phyloP scores from a whole-genome alignment of 2,888 invertebrate species.

The Chrysomela aeneicollis region DNA sequence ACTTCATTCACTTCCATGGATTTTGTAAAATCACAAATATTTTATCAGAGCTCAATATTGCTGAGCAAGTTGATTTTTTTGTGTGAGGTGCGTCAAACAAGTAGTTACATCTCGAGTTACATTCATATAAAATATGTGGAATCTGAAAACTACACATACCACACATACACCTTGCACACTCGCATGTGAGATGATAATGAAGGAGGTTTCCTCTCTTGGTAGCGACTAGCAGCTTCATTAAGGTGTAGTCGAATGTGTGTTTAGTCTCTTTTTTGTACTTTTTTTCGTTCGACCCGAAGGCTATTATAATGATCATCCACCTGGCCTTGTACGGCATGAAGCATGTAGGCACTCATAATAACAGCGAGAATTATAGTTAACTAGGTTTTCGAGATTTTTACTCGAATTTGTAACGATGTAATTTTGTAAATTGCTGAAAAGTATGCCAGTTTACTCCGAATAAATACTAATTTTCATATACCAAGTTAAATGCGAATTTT shows the following conservation, averaged over 20 bases:
- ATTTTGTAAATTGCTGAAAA: background rate
- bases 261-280: slow-evolving; percentile 23
- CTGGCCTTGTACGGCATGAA: slow-evolving; percentile 26
- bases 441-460: background rate
- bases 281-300: slow-evolving; percentile 19
- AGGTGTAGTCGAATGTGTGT: slow-evolving; percentile 31
- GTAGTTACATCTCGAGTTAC: no score
- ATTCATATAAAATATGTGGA: background rate
- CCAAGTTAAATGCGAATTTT: no score
- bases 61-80: no score
- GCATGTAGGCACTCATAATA: slow-evolving; percentile 7
- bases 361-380: slow-evolving; percentile 1
- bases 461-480: background rate
- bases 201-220: slow-evolving; percentile 35
- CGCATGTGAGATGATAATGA: slow-evolving; percentile 38
- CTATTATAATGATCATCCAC: slow-evolving; percentile 27
- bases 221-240: slow-evolving; percentile 35
- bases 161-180: slow-evolving; percentile 3
- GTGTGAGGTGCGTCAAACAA: no score
- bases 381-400: background rate
- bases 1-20: no score
- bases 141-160: background rate
- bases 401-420: background rate
- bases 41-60: no score
- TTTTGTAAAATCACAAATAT: no score